Conservation (phyloP, 1,140 invertebrate genomes). For the Dinoponera quadriceps region DNA sequence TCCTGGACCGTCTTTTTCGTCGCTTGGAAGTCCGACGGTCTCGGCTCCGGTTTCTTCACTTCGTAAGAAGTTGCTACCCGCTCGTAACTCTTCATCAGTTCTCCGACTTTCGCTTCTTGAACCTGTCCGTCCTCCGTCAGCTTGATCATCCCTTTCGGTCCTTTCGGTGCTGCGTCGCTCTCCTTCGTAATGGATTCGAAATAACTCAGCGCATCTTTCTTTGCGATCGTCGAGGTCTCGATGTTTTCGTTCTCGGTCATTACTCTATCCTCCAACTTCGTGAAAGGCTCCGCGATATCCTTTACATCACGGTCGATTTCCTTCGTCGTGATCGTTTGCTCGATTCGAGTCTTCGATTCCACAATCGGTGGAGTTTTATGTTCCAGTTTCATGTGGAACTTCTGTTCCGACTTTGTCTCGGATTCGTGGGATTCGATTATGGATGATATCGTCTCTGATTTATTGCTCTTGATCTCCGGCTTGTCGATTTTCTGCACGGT, state of each 20-base stretch:
- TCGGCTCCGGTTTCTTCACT: constrained; percentile 71
- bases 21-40: constrained; percentile 67
- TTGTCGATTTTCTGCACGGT: constrained; percentile 74
- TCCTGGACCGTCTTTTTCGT: constrained; percentile 80
- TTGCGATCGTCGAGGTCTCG: constrained; percentile 84
- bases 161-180: constrained; percentile 75
- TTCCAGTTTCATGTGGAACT: constrained; percentile 85
- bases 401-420: constrained; percentile 84
- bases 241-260: constrained; percentile 82
- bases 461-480: constrained; percentile 75
- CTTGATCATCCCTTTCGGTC: constrained; percentile 83
- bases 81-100: constrained; percentile 83
- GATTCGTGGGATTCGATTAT: constrained; percentile 82
- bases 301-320: constrained; percentile 65
- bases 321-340: constrained; percentile 69
- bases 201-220: constrained; percentile 86
- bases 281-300: constrained; percentile 50
- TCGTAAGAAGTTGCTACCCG: constrained; percentile 80
- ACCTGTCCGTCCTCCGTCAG: constrained; percentile 76
- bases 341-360: constrained; percentile 69
- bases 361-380: constrained; percentile 81
- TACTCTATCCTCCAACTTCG: constrained; percentile 68
- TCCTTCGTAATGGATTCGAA: constrained; percentile 87
- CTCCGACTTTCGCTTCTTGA: constrained; percentile 82
- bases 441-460: constrained; percentile 83